These are phyloP conservation scores for Apomyelois bistriatella DNA, from an alignment of 2,888 invertebrate genomes.

Conservation along the genomic window DNA sequence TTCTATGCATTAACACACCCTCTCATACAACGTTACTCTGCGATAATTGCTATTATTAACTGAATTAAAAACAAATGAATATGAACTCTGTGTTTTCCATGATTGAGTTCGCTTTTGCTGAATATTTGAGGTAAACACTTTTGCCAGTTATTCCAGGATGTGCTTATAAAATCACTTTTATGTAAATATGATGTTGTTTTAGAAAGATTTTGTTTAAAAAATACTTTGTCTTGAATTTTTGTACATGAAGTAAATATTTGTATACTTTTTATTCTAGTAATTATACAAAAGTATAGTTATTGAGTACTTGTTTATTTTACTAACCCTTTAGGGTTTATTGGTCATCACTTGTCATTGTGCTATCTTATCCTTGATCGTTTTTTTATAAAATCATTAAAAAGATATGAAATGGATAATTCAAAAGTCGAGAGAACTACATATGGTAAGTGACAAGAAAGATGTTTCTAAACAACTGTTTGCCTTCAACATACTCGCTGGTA, in stretches of 20 bases:
- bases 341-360: no score
- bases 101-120: constrained; percentile 22
- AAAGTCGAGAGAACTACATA: no score
- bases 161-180: constrained; percentile 27
- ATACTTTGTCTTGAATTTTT: no score
- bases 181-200: constrained; percentile 6
- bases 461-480: background rate
- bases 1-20: constrained; percentile 46
- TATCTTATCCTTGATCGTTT: no score
- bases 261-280: no score
- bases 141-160: constrained; percentile 28
- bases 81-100: constrained; percentile 24
- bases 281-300: no score
- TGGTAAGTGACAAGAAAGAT: background rate
- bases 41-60: constrained; percentile 49
- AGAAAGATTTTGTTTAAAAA: background rate
- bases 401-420: no score
- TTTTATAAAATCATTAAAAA: no score
- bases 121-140: constrained; percentile 17
- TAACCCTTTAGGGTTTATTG: no score
- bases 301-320: no score
- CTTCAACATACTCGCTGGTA: background rate
- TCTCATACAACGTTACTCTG: constrained; percentile 37
- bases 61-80: constrained; percentile 22
- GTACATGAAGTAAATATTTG: no score